Base-by-base conservation (phyloP, 1,140 invertebrate species). In the Heliothis subflexa region DNA sequence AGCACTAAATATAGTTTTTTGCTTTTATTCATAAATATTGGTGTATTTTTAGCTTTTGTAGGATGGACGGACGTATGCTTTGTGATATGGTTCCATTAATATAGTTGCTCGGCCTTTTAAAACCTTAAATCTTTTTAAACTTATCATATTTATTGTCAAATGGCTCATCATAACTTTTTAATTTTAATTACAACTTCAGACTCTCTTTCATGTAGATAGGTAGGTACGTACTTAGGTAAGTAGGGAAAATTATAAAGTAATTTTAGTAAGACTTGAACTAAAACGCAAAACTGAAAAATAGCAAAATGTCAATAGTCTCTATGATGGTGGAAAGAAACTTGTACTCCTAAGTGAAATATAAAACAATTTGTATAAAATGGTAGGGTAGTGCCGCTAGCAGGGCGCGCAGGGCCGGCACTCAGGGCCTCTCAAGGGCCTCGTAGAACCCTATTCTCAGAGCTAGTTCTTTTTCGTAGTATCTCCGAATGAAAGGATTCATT, bases 361-460 rank as follows among this genome's bases (percentile, higher is more conserved):
- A 83, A 86, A 85, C 85, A 86, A 86, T 86, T 86, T 86, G 83
- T 70, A 64, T 54, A 64, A 78, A 80, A 83, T 66, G 59, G 68
- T 57, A 16, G 68, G 80, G 77, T 66, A 59, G 45, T 73, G 50
- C 25, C 40, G 25, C n/a, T 62, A n/a, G 59, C 59, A 40, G 4
- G 25, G 55, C 18, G 21, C 16, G 21, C 25, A 71, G 55, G 50
- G 33, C 14, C 45, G 73, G 57, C 62, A 55, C 61, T 64, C 45
- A 28, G 74, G 45, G 18, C 28, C 78, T 50, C 83, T 78, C 83
- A n/a, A 21, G 81, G 78, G 83, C 59, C 75, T 76, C 78, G 57
- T 84, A 78, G 25, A 72, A 62, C 72, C 75, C 49, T 70, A 70
- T 70, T 70, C 66, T 54, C 50, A 25, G 25, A 47, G 66, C 49